Conservation (phyloP, 2,888 invertebrate species). For the Cephus runcator region DNA sequence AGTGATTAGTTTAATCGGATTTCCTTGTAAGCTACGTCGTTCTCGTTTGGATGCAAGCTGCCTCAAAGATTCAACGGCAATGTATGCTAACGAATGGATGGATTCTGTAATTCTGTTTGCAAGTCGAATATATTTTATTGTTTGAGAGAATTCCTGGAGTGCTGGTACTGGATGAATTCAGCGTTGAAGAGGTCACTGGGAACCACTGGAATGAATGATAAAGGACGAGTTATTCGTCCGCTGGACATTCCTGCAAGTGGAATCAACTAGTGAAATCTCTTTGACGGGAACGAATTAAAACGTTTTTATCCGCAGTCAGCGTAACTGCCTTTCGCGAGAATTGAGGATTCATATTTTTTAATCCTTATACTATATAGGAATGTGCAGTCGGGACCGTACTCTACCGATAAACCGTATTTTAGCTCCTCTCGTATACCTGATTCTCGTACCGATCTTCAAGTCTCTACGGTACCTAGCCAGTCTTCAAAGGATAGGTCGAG, state of each 20-base stretch:
- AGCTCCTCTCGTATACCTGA: not conserved
- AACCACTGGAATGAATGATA: not conserved
- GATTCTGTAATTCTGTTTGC: constrained; percentile 11
- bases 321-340: not conserved
- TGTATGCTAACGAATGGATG: constrained; percentile 13
- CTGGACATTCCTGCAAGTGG: not conserved
- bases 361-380: not conserved
- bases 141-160: not conserved
- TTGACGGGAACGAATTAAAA: not conserved
- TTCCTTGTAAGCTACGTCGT: constrained; percentile 8
- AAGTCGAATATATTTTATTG: constrained; percentile 1
- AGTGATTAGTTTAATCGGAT: constrained; percentile 19
- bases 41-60: constrained; percentile 9
- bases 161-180: not conserved
- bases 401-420: not conserved
- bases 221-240: not conserved
- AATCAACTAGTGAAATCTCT: not conserved
- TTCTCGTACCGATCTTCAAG: not conserved
- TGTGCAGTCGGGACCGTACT: not conserved
- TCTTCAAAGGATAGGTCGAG: not conserved
- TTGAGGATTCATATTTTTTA: not conserved
- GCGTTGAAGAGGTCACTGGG: not conserved
- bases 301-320: not conserved
- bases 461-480: not conserved
- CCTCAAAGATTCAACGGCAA: not conserved